A percentile compares a stretch with the other conserved stretches of the same genome.
phyloP scores from a whole-genome alignment of 2,113 vertebrate genomes.

The Spheniscus mendiculus region DNA sequence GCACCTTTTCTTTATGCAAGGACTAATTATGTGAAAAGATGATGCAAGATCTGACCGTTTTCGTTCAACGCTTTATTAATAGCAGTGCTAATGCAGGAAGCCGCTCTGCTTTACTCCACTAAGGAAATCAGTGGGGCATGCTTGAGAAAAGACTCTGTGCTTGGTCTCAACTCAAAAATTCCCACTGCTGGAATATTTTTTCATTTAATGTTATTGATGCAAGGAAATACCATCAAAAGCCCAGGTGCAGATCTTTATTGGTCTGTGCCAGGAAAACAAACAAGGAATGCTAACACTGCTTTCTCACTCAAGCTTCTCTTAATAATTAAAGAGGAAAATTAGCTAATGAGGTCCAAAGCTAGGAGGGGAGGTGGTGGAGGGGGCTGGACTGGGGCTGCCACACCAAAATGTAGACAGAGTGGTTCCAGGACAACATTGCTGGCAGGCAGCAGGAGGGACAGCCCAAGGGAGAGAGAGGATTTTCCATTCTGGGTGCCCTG shows the following conservation, averaged over 20 bases:
- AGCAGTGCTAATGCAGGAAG: neutral
- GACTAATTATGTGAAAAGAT: neutral
- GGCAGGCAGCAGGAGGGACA: neutral
- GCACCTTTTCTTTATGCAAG: neutral
- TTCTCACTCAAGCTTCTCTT: neutral
- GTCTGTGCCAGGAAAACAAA: neutral
- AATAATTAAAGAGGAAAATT: neutral
- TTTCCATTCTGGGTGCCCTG: neutral
- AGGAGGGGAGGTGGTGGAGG: neutral
- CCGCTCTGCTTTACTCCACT: neutral
- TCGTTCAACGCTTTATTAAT: neutral
- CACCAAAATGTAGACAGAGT: neutral
- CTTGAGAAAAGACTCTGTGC: neutral
- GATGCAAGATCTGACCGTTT: neutral
- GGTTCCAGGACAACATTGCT: neutral
- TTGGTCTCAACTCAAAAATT: neutral
- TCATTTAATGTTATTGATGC: neutral
- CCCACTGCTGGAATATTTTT: neutral
- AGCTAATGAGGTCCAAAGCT: neutral
- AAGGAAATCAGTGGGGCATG: neutral
- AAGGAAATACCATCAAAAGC: neutral
- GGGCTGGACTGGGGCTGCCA: neutral
- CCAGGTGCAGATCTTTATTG: neutral
- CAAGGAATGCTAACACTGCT: neutral
- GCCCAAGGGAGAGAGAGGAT: neutral